Evolutionary conservation across 2,888 invertebrate genomes (phyloP).

Genomic region (Torymus tubicola): DNA sequence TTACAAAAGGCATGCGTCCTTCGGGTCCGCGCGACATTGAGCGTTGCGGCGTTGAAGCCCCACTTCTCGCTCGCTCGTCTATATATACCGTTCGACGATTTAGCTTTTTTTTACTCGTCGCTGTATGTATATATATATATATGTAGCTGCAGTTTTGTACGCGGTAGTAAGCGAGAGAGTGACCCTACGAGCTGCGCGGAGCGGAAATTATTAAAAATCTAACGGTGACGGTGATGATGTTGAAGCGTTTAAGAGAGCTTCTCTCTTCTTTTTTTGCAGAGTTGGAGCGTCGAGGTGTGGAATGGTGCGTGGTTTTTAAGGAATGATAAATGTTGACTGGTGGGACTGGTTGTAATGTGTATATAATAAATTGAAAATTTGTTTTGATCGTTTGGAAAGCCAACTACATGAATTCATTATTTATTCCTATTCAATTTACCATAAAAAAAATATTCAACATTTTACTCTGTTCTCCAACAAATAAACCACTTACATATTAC

Average conservation of each 20-base stretch:
- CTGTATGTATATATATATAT: not conserved
- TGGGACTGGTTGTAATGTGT: too few species aligned
- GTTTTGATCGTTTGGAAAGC: too few species aligned
- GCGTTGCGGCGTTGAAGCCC: not conserved
- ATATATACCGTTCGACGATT: constrained; percentile 23
- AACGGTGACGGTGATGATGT: constrained; percentile 17
- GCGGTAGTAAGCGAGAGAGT: not conserved
- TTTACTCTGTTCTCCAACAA: too few species aligned
- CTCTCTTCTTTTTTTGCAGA: too few species aligned
- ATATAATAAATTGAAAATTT: too few species aligned
- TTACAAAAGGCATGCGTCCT: constrained; percentile 38
- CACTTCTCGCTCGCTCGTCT: constrained; percentile 8
- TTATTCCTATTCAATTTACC: too few species aligned
- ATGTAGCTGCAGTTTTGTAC: not conserved
- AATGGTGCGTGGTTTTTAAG: too few species aligned
- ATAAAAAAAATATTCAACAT: too few species aligned
- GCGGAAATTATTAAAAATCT: constrained; percentile 49
- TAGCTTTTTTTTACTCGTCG: constrained; percentile 35
- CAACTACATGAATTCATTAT: too few species aligned
- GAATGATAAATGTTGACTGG: too few species aligned
- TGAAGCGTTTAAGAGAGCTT: not conserved
- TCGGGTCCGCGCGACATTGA: constrained; percentile 28
- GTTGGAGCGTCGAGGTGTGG: too few species aligned
- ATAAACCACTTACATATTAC: too few species aligned
- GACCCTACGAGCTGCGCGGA: not conserved